Base-by-base conservation (phyloP, 1,140 invertebrate species). In the Drosophila simulans region DNA sequence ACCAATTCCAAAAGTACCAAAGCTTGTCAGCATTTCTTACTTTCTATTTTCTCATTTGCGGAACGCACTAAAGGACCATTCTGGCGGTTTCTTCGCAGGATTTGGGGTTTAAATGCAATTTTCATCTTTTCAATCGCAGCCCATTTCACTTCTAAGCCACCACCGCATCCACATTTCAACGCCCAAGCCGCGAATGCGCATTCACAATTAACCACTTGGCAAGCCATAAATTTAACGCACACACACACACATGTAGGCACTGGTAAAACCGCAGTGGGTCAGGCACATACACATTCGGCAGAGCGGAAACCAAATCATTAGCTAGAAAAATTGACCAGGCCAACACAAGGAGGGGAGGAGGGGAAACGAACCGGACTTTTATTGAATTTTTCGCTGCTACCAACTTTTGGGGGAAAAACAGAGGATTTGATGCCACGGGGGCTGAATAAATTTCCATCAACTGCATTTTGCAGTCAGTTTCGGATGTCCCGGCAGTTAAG, bases 191-290 rank as follows among this genome's bases (percentile, higher is more conserved):
- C 59, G 62, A 85, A 55, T 52, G 66, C 79, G 68, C 82, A 77
- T 82, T 86, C 83, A 88, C 81, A 85, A 85, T 85, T 85, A 85
- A 85, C 83, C 81, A 82, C 82, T 86, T 86, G 81, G 68, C 81
- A 86, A 77, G 82, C 81, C 82, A 85, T 86, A 85, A 85, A 85
- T 85, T 86, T 82, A 75, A 66, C 78, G 66, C 76, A 58, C 66
- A 69, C 46, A 31, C 46, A 31, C 37, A 81, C 46, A 62, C 45
- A 31, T 31, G 31, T 31, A 8, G 31, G 31, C 31, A 8, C 31
- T 25, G 13, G 39, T 12, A 55, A 39, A 75, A 60, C 43, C 60
- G n/a, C 48, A 70, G 37, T 66, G 35, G 74, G 73, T 37, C 52
- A 64, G 39, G 37, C 77, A 52, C 51, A 58, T 8, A 62, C 54